Evolutionary conservation across 2,797 vertebrate genomes (phyloP).

Genomic region (Carcharodon carcharias): DNA sequence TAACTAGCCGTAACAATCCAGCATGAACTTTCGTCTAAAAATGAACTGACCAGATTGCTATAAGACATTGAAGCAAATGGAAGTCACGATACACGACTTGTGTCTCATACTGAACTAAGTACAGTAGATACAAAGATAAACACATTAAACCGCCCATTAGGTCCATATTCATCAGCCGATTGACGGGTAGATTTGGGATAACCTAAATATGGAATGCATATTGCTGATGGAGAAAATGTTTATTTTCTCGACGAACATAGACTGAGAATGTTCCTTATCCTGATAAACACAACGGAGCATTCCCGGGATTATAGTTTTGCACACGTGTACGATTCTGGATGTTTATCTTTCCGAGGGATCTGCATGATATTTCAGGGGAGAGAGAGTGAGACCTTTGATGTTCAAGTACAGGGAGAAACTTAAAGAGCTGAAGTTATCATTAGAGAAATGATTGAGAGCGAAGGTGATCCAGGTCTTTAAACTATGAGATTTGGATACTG

Average conservation of each 20-base stretch:
- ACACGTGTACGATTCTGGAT: neutral
- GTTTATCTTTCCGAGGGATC: neutral
- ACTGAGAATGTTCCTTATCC: neutral
- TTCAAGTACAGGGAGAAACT: neutral
- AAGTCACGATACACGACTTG: neutral
- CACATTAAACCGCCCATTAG: neutral
- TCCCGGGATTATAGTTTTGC: neutral
- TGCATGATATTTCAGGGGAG: neutral
- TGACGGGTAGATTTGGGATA: neutral
- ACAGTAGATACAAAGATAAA: neutral
- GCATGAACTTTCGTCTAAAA: neutral
- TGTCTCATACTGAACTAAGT: neutral
- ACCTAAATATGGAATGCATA: neutral
- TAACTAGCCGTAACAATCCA: neutral
- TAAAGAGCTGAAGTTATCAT: neutral
- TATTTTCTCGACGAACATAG: neutral
- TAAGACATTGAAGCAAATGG: neutral
- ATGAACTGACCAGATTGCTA: neutral
- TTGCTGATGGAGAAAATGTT: neutral
- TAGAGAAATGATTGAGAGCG: neutral
- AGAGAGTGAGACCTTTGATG: neutral
- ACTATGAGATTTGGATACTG: neutral
- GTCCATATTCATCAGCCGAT: neutral
- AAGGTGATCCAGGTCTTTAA: neutral
- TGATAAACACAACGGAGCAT: neutral